A percentile compares a stretch with the other conserved stretches of the same genome.
phyloP scores from a whole-genome alignment of 2,797 vertebrate species.

The Liparis tanakae region DNA sequence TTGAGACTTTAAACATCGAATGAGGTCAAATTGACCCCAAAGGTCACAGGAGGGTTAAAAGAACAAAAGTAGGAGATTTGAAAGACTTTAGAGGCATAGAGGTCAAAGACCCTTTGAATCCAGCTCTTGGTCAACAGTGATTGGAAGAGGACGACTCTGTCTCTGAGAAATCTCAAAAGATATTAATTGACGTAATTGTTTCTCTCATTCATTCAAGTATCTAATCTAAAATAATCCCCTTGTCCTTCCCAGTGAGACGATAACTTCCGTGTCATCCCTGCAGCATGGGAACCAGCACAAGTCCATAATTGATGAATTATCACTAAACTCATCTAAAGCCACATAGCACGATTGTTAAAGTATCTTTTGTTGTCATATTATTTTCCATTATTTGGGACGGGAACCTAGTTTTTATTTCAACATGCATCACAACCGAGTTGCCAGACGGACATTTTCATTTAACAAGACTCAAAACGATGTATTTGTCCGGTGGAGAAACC shows the following conservation, averaged over 20 bases:
- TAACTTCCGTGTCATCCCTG: background rate
- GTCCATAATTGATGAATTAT: background rate
- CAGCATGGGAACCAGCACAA: background rate
- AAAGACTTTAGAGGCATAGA: background rate
- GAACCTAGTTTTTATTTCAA: background rate
- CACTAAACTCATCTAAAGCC: background rate
- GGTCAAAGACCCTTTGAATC: background rate
- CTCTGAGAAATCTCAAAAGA: no score
- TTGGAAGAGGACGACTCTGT: background rate
- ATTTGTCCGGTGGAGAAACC: slow-evolving; percentile 38
- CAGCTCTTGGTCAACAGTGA: background rate
- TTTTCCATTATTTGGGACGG: background rate
- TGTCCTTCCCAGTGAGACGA: background rate
- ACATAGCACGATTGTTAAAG: background rate
- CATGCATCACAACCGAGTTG: background rate
- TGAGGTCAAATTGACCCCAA: no score
- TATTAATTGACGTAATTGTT: no score
- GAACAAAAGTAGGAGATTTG: background rate
- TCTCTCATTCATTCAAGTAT: no score
- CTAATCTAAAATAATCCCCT: background rate
- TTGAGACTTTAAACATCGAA: no score
- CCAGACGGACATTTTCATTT: background rate
- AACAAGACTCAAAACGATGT: slow-evolving; percentile 23
- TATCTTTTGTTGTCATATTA: background rate
- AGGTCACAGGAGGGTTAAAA: no score